Conservation (phyloP, 2,113 vertebrate species). For the Sander lucioperca region DNA sequence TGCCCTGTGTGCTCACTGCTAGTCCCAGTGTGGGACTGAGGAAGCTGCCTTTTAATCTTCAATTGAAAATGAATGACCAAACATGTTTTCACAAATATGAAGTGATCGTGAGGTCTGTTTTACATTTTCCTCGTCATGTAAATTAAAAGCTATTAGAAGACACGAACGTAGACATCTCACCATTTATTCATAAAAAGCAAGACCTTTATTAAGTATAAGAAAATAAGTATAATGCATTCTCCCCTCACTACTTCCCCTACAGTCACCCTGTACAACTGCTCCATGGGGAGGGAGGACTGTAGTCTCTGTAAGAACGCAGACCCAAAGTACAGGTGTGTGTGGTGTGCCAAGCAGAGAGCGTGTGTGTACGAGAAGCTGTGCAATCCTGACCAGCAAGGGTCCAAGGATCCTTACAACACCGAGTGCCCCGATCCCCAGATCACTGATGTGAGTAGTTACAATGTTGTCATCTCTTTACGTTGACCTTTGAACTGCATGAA, state of each 20-base stretch:
- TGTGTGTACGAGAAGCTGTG: constrained; percentile 90
- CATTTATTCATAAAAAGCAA: background rate
- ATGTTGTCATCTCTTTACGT: background rate
- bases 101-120: constrained; percentile 3
- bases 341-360: constrained; percentile 86
- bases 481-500: constrained; percentile 14
- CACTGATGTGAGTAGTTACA: constrained; percentile 84
- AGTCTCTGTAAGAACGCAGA: constrained; percentile 91
- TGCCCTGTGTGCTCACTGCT: constrained; percentile 23
- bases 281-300: constrained; percentile 91
- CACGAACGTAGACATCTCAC: background rate
- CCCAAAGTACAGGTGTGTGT: constrained; percentile 87
- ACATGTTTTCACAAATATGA: constrained; percentile 22
- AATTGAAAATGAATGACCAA: constrained; percentile 20
- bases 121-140: background rate
- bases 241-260: background rate
- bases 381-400: constrained; percentile 40
- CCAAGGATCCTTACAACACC: background rate
- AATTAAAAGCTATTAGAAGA: background rate
- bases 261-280: constrained; percentile 97
- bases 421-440: constrained; percentile 90
- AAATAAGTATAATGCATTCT: background rate
- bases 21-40: constrained; percentile 22
- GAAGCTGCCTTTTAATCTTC: constrained; percentile 37
- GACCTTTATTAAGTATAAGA: background rate